Conservation (phyloP, 2,113 vertebrate genomes). For the Prunella himalayana region DNA sequence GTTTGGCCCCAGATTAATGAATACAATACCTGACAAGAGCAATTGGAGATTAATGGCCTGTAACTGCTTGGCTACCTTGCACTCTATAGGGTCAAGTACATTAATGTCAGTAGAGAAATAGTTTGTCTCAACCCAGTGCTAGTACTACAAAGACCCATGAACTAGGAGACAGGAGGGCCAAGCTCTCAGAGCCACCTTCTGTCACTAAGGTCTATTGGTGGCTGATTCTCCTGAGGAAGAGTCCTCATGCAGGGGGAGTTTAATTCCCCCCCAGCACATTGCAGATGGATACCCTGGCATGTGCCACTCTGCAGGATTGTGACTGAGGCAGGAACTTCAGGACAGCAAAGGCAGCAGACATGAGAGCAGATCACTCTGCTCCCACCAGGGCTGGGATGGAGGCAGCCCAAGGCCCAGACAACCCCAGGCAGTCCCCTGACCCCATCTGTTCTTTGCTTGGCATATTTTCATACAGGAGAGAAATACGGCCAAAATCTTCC, state of each 20-base stretch:
- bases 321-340: background rate
- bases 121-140: background rate
- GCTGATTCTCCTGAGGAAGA: background rate
- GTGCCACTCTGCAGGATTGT: background rate
- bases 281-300: rapidly evolving
- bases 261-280: background rate
- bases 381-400: background rate
- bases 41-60: constrained; percentile 17
- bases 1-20: background rate
- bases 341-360: background rate
- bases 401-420: background rate
- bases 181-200: background rate
- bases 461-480: background rate
- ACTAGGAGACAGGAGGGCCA: background rate
- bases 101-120: background rate
- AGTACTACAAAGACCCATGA: background rate
- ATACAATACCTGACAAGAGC: background rate
- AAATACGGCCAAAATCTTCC: background rate
- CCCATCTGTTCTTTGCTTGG: background rate
- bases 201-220: background rate
- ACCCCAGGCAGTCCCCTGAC: background rate
- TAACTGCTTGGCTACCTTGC: background rate
- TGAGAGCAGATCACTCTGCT: background rate
- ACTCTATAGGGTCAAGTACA: background rate
- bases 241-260: background rate